Evolutionary conservation across 2,888 invertebrate species (phyloP), one percentile per base, ranked within the genome.

Genomic region (Pyrrhosoma nymphula): DNA sequence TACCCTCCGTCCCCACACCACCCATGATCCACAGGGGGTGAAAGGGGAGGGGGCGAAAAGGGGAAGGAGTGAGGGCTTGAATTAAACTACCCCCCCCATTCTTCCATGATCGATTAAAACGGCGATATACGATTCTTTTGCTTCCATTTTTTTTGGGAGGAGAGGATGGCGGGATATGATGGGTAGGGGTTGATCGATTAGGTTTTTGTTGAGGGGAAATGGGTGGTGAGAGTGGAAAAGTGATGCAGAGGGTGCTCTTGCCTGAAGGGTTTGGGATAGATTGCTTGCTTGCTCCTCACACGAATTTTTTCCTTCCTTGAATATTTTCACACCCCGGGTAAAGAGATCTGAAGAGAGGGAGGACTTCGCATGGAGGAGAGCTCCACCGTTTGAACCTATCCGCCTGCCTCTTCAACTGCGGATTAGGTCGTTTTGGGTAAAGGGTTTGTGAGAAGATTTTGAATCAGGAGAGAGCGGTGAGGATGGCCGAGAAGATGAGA

Each of bases 91-190:
- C 82, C 35, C 82, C 35, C 35, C 82, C 26, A 47, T 26, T 26
- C 69, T n/a, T 10, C 18, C 69, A 20, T 39, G 47, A 3, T 35
- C 60, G 69, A 69, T 93, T 69, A 18, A 75, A 47, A 93, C 16
- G 75, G 47, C 63, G 75, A 93, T 69, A 69, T 75, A 26, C 26
- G 69, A 39, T 75, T 93, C 69, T 93, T 75, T 93, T 14, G 39
- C 18, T 12, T 82, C n/a, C 10, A 2, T 35, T 82, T n/a, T 82
- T 18, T 6, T 35, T 14, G 23, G 69, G n/a, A 26, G 23, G n/a
- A 69, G n/a, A 1, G 69, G n/a, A 14, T 16, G 16, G 35, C n/a
- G 82, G 82, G 82, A 35, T 35, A 26, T 82, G 12, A 14, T 69
- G 12, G 69, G 20, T 1, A 26, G 69, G 12, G 69, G n/a, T 26